Base-by-base conservation (phyloP, 2,888 invertebrate genomes). In the Electrophaes corylata region DNA sequence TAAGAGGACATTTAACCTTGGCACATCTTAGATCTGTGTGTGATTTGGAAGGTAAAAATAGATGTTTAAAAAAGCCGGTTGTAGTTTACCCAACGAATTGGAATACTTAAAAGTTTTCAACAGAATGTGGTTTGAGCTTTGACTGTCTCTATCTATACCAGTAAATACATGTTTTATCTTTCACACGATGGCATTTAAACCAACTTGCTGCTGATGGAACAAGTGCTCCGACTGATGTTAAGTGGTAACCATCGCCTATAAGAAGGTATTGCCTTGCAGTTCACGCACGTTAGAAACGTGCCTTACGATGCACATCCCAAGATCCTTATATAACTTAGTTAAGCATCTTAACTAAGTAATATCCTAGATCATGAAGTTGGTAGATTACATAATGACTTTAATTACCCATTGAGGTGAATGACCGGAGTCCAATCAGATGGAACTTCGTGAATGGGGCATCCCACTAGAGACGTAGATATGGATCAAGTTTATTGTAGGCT, bases 371-470 rank as follows among this genome's bases (percentile, higher is more conserved):
- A 29, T 1, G 26, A 10, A 29, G 1, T 0, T 8, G 5, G 6
- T 6, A 26, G 26, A 8, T 4, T 54, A 59, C 53, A 59, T 33
- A 74, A 74, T 74, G 70, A 71, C 72, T 78, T 70, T 76, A 81
- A 84, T 84, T 81, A 78, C 76, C 75, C 75, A 76, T 76, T 70
- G 72, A 81, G 86, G 78, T 84, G 79, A 86, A 83, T 69, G 83
- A 64, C 79, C 85, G 68, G 59, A 69, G 63, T 72, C 68, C 67
- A 75, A 81, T 81, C 75, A 72, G 76, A 80, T 78, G 72, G 63
- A 66, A 69, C 71, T 48, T 81, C 85, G 84, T 86, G 87, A 86
- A 87, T 83, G 82, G 79, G 64, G 76, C 87, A 76, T 72, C 84
- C 84, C 81, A 81, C 80, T 72, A 83, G 63, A 71, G 53, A 29